Conservation (phyloP, 1,140 invertebrate species). For the Drosophila suzukii region DNA sequence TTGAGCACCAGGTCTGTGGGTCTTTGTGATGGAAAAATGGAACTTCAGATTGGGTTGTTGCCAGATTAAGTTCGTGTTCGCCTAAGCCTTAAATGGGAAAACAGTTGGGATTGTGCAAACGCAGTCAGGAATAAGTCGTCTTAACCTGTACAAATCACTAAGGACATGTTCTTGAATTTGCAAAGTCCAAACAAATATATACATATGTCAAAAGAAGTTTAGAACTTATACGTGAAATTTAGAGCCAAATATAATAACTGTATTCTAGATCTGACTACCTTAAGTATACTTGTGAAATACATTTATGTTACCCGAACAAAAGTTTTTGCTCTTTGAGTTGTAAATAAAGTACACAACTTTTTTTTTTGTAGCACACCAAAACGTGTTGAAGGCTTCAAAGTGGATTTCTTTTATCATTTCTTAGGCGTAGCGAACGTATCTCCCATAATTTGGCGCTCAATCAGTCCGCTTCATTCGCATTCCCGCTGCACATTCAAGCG, state of each 20-base stretch:
- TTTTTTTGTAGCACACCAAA: not conserved
- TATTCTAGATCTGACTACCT: too few relatives aligned
- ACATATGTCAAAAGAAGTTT: too few relatives aligned
- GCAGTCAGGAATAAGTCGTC: not conserved
- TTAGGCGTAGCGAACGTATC: conserved; percentile 8
- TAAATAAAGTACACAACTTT: not conserved
- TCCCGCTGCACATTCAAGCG: conserved; percentile 54
- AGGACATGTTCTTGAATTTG: not conserved
- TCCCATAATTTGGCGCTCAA: conserved; percentile 30
- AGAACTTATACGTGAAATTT: too few relatives aligned
- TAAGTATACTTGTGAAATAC: not conserved
- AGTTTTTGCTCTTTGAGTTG: not conserved
- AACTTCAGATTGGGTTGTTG: conserved; percentile 17
- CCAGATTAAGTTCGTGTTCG: conserved; percentile 9
- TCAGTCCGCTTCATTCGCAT: conserved; percentile 38
- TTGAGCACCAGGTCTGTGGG: conserved; percentile 25
- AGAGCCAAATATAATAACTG: too few relatives aligned
- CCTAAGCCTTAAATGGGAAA: not conserved
- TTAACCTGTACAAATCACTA: not conserved
- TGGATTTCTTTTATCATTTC: conserved; percentile 9
- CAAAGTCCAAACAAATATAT: too few relatives aligned
- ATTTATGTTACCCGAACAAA: not conserved
- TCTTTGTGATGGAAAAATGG: conserved; percentile 27
- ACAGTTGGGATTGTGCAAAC: not conserved
- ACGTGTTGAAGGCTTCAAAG: conserved; percentile 3